Conservation (phyloP, 2,113 vertebrate species). For the Cottus gobio region DNA sequence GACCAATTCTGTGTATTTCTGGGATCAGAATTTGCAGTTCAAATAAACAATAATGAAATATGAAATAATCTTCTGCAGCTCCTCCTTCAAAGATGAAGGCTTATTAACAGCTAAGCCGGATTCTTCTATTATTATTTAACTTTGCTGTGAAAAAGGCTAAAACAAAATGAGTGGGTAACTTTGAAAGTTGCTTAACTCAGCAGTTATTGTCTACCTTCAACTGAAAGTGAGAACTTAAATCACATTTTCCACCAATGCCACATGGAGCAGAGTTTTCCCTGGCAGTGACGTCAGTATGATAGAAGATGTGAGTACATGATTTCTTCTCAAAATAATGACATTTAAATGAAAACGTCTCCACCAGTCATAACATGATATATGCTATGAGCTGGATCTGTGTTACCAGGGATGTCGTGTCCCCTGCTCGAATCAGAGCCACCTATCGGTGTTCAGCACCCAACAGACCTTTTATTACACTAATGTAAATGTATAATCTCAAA, state of each 20-base stretch:
- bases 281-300: background rate
- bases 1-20: background rate
- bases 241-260: background rate
- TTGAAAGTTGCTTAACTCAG: background rate
- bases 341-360: background rate
- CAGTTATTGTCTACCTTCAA: background rate
- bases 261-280: background rate
- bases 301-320: background rate
- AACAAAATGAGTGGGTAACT: background rate
- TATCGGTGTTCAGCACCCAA: background rate
- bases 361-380: background rate
- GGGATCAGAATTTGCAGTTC: background rate
- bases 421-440: too few relatives aligned
- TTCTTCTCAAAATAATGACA: background rate
- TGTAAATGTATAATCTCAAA: too few relatives aligned
- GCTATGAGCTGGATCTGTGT: background rate
- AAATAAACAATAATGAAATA: constrained; percentile 13
- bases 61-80: background rate
- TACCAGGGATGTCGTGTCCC: background rate
- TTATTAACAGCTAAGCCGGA: background rate
- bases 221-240: background rate
- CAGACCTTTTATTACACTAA: background rate
- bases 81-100: background rate
- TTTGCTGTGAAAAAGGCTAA: background rate
- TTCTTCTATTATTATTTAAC: too few relatives aligned